A percentile compares a stretch with the other conserved stretches of the same genome.
Evolutionary conservation across 2,113 vertebrate genomes (phyloP).

Genomic region (Callithrix jacchus): DNA sequence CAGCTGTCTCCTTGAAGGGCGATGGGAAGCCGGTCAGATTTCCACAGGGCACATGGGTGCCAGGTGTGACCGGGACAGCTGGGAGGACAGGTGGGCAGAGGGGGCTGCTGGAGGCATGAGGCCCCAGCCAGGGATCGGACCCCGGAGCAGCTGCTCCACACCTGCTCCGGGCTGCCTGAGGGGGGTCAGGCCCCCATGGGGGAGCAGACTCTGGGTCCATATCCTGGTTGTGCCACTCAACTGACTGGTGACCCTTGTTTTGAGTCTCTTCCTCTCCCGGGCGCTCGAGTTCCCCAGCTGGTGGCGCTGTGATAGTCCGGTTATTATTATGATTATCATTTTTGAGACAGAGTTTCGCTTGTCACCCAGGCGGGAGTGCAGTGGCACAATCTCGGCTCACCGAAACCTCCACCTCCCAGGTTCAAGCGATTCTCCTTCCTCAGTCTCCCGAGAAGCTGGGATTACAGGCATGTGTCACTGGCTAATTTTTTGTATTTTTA

Average conservation of each 20-base stretch:
- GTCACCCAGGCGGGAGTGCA: no score
- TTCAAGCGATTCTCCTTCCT: no score
- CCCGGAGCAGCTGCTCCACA: background rate
- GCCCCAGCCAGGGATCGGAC: background rate
- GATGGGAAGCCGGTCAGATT: background rate
- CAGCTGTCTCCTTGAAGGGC: conserved; percentile 1
- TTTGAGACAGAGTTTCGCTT: no score
- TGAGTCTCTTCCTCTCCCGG: background rate
- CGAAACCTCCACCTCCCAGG: no score
- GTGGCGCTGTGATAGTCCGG: background rate
- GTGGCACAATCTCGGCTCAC: no score
- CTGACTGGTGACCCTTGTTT: background rate
- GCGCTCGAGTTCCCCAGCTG: background rate
- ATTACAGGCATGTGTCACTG: no score
- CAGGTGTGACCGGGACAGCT: conserved; percentile 41
- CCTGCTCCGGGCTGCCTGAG: background rate
- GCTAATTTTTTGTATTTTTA: no score
- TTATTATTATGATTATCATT: background rate
- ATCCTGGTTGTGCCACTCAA: background rate
- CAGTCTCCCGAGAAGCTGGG: no score
- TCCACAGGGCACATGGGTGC: background rate
- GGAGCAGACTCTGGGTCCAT: background rate
- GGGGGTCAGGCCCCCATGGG: background rate
- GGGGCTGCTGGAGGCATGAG: background rate
- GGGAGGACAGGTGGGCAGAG: conserved; percentile 40